A percentile compares a stretch with the other conserved stretches of the same genome.
Evolutionary conservation across 2,113 vertebrate genomes (phyloP).

Genomic region (Pelecanoides urinatrix): DNA sequence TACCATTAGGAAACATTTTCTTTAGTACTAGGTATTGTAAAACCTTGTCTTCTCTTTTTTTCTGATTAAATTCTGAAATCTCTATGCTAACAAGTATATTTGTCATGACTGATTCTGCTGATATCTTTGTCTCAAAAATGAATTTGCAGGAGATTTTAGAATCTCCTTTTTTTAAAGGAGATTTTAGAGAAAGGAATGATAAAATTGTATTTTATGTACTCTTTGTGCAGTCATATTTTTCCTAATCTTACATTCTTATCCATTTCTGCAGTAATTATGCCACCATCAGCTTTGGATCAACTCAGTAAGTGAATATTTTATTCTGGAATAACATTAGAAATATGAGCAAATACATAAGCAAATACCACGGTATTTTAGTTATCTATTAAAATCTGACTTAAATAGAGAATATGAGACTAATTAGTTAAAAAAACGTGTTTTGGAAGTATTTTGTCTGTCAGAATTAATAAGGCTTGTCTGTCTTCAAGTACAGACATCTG

Average conservation of each 20-base stretch:
- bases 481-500: not conserved
- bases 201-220: not conserved
- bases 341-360: not conserved
- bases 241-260: constrained; percentile 5
- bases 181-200: not conserved
- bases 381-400: not conserved
- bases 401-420: not conserved
- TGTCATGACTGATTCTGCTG: not conserved
- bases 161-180: not conserved
- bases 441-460: not conserved
- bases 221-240: not conserved
- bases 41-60: not conserved
- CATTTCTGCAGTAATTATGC: constrained; percentile 91
- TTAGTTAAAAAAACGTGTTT: not conserved
- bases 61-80: not conserved
- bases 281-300: constrained; percentile 95
- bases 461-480: not conserved
- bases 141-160: not conserved
- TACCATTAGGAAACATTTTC: not conserved
- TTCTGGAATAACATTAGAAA: not conserved
- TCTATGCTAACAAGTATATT: not conserved
- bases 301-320: constrained; percentile 87
- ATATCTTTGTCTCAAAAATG: not conserved
- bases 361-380: not conserved
- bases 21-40: not conserved